These are phyloP conservation scores for Syngnathus acus DNA, from an alignment of 2,797 vertebrate species.

Conservation along the genomic window DNA sequence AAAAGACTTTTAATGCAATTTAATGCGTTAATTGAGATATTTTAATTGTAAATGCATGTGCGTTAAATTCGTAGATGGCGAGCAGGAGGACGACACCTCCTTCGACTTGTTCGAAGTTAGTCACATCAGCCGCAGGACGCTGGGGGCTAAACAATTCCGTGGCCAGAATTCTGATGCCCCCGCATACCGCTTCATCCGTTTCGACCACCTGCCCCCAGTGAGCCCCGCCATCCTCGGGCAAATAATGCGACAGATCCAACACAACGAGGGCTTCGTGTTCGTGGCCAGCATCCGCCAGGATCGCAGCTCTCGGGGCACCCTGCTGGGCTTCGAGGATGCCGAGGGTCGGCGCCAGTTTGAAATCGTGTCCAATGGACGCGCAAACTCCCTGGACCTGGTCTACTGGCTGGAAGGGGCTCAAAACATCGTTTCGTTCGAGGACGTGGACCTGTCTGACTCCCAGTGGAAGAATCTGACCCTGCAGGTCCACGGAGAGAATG, in stretches of 20 bases:
- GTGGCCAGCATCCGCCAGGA: constrained; percentile 87
- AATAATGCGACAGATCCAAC: constrained; percentile 75
- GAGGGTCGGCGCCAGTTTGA: constrained; percentile 84
- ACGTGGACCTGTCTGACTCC: constrained; percentile 90
- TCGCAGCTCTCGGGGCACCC: constrained; percentile 82
- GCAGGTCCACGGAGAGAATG: constrained; percentile 85
- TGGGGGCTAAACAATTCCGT: constrained; percentile 89
- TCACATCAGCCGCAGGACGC: constrained; percentile 85
- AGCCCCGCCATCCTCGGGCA: constrained; percentile 70
- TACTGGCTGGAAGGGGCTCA: constrained; percentile 85
- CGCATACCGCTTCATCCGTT: constrained; percentile 90
- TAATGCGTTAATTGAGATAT: too few relatives aligned
- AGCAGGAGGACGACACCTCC: constrained; percentile 75
- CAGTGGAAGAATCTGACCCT: constrained; percentile 97
- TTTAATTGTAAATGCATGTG: neutral
- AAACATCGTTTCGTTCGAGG: constrained; percentile 86
- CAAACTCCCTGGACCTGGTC: constrained; percentile 89
- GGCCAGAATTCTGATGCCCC: constrained; percentile 77
- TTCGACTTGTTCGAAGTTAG: constrained; percentile 91
- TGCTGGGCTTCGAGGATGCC: constrained; percentile 80
- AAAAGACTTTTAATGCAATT: neutral
- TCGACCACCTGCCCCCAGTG: constrained; percentile 88
- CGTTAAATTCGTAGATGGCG: constrained; percentile 66
- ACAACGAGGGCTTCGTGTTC: constrained; percentile 90
- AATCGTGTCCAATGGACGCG: constrained; percentile 86